These are phyloP conservation scores for Hephaestus fuliginosus DNA, from an alignment of 2,797 vertebrate genomes.

Conservation along the genomic window DNA sequence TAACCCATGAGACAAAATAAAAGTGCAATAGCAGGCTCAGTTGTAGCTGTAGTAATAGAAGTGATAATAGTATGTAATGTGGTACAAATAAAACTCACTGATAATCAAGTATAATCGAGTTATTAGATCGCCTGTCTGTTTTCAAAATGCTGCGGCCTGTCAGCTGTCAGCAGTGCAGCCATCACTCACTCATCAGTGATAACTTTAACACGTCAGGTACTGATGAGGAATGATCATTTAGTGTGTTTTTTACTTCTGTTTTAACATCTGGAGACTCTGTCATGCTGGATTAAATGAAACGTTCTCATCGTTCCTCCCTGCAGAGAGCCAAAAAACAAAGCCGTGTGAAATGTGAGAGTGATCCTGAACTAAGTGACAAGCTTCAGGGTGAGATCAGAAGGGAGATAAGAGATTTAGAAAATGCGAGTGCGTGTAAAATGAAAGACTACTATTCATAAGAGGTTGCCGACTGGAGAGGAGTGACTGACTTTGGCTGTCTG, in stretches of 20 bases:
- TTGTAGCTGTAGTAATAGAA: background rate
- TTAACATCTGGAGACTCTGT: background rate
- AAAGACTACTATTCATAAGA: background rate
- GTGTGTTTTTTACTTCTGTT: background rate
- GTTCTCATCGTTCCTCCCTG: background rate
- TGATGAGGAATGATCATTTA: background rate
- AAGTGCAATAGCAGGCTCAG: background rate
- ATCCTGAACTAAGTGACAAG: conserved; percentile 1
- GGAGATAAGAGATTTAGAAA: conserved; percentile 10
- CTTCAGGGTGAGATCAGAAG: conserved; percentile 12
- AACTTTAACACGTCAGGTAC: background rate
- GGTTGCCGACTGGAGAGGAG: background rate
- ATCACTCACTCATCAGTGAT: background rate
- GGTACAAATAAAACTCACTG: background rate
- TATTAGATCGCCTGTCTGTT: conserved; percentile 36
- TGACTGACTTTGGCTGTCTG: conserved; percentile 4
- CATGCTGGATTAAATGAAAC: conserved; percentile 10
- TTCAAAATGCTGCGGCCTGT: conserved; percentile 6
- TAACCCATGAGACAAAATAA: background rate
- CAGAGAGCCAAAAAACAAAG: background rate
- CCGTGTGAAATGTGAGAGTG: background rate
- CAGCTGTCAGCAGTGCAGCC: background rate
- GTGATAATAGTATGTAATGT: background rate
- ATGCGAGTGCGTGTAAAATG: background rate
- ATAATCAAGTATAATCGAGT: conserved; percentile 10